Percentiles rank a stretch among this genome's conserved stretches.
These are phyloP conservation scores for Timandra comae DNA, from an alignment of 2,888 invertebrate genomes.

Conservation along the genomic window DNA sequence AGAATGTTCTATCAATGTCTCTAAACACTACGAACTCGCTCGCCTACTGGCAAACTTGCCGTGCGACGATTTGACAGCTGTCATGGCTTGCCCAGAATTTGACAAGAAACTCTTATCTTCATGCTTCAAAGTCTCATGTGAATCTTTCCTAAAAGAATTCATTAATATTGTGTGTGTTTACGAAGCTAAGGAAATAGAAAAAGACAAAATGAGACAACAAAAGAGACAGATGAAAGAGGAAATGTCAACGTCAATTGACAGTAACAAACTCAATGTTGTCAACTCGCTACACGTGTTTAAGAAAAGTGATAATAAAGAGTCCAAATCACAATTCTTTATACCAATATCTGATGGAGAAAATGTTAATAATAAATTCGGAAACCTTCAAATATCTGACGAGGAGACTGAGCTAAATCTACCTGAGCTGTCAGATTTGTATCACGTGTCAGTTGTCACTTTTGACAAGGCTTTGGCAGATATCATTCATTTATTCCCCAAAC, in stretches of 20 bases:
- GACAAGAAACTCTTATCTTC: conserved; percentile 68
- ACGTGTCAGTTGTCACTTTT: conserved; percentile 39
- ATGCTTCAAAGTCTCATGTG: conserved; percentile 69
- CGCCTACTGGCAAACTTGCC: conserved; percentile 47
- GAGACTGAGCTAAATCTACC: conserved; percentile 52
- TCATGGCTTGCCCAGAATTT: conserved; percentile 67
- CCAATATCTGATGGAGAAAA: conserved; percentile 54
- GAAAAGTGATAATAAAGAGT: conserved; percentile 60
- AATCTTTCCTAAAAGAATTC: conserved; percentile 62
- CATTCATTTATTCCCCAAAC: conserved; percentile 62
- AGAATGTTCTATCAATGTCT: conserved; percentile 40
- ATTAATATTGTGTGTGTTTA: conserved; percentile 43
- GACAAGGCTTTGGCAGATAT: conserved; percentile 60
- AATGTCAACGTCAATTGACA: conserved; percentile 57
- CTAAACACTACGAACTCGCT: conserved; percentile 53
- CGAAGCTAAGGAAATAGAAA: conserved; percentile 56
- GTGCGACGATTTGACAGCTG: conserved; percentile 54
- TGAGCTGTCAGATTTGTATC: conserved; percentile 54
- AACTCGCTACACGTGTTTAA: conserved; percentile 64
- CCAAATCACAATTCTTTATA: conserved; percentile 70
- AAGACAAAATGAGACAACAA: conserved; percentile 44
- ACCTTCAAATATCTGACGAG: conserved; percentile 55
- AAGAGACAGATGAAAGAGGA: conserved; percentile 46
- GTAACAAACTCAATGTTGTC: conserved; percentile 59
- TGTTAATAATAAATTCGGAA: conserved; percentile 54